These are phyloP conservation scores for Lasius fuliginosus DNA, from an alignment of 2,888 invertebrate genomes.

Conservation along the genomic window DNA sequence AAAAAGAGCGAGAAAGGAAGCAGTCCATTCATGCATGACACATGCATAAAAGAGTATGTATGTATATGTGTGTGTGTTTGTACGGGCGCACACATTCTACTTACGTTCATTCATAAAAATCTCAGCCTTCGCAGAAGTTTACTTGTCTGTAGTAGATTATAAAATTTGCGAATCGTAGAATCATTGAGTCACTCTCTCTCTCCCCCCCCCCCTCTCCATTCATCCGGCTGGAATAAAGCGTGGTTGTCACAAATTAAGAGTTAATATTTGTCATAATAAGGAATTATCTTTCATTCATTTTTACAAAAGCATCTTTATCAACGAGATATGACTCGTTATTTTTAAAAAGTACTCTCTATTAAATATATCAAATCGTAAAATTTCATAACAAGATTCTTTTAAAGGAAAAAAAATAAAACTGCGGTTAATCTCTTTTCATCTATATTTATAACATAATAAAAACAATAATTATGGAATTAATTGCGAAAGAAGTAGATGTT, in stretches of 20 bases:
- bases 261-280: neutral
- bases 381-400: neutral
- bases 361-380: neutral
- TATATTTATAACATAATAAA: neutral
- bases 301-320: constrained; percentile 19
- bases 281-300: neutral
- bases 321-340: constrained; percentile 1
- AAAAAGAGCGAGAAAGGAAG: constrained; percentile 21
- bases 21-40: constrained; percentile 63
- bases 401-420: neutral
- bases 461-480: neutral
- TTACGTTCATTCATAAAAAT: constrained; percentile 78
- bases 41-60: constrained; percentile 34
- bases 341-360: neutral
- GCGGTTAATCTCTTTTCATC: neutral
- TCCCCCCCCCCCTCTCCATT: neutral
- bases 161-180: constrained; percentile 54
- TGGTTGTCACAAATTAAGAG: neutral
- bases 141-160: constrained; percentile 41
- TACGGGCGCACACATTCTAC: constrained; percentile 55
- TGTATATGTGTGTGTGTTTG: constrained; percentile 63
- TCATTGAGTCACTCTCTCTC: constrained; percentile 56
- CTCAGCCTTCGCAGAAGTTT: constrained; percentile 66
- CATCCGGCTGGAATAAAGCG: constrained; percentile 18
- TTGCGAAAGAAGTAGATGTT: neutral